These are phyloP conservation scores for Propithecus perrieri DNA, from an alignment of 2,797 vertebrate genomes.

Conservation along the genomic window DNA sequence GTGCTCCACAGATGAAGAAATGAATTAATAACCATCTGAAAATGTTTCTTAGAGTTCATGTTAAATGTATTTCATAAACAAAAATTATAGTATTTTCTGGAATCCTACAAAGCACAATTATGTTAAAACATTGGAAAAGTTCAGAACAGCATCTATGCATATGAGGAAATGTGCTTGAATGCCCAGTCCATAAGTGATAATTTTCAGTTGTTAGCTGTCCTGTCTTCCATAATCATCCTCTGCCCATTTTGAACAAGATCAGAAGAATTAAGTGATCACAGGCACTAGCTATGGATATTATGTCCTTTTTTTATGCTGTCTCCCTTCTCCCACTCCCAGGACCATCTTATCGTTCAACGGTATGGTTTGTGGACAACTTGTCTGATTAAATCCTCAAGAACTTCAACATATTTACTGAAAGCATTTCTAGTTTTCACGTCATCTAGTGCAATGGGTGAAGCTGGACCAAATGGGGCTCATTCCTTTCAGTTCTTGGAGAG, in stretches of 20 bases:
- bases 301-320: neutral
- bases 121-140: neutral
- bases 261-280: neutral
- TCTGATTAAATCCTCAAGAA: neutral
- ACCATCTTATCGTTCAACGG: neutral
- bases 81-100: neutral
- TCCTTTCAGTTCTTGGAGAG: neutral
- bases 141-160: neutral
- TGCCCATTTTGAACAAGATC: neutral
- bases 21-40: neutral
- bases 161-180: neutral
- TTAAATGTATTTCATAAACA: neutral
- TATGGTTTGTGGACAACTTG: neutral
- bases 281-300: neutral
- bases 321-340: neutral
- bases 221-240: neutral
- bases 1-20: neutral
- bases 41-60: neutral
- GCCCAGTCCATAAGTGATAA: too few species aligned
- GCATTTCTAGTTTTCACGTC: neutral
- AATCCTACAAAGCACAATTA: constrained; percentile 4
- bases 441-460: neutral
- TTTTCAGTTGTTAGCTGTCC: neutral
- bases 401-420: neutral
- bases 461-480: neutral